A percentile compares a stretch with the other conserved stretches of the same genome.
Evolutionary conservation across 2,888 invertebrate species (phyloP).

Genomic region (Aproaerema taeniolella): DNA sequence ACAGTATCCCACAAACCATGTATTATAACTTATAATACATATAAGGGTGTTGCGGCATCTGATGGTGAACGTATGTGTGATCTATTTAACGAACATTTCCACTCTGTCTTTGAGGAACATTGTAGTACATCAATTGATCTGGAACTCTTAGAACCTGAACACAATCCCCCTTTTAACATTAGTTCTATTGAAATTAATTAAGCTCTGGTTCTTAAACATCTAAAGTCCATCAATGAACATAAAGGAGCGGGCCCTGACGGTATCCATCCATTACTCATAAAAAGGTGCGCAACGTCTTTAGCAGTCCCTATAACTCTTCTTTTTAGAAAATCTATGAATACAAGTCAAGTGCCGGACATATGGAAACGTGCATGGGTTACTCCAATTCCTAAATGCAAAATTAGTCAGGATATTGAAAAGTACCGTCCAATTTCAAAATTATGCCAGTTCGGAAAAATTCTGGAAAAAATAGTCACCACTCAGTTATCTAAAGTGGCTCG

Average conservation of each 20-base stretch:
- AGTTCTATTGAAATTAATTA: not conserved
- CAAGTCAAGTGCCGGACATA: not conserved
- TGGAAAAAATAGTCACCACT: conserved; percentile 20
- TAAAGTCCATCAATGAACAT: not conserved
- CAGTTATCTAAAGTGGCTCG: conserved; percentile 8
- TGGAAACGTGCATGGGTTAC: conserved; percentile 20
- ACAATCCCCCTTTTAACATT: not conserved
- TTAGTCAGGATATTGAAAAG: conserved; percentile 10
- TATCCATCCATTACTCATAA: conserved; percentile 9
- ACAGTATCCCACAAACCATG: not conserved
- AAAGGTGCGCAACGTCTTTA: not conserved
- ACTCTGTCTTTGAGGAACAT: conserved; percentile 3
- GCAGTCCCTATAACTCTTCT: not conserved
- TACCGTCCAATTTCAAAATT: conserved; percentile 22
- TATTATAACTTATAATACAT: too few relatives aligned
- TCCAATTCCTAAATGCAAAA: conserved; percentile 18
- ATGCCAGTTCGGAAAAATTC: conserved; percentile 17
- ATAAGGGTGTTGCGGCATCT: not conserved
- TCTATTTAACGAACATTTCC: conserved; percentile 2
- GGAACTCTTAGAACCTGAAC: not conserved
- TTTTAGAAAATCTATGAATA: not conserved
- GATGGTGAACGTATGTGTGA: not conserved
- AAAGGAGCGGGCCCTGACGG: conserved; percentile 2
- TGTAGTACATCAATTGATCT: not conserved
- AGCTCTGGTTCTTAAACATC: not conserved